Base-by-base conservation (phyloP, 2,113 vertebrate species). In the Sterna hirundo region DNA sequence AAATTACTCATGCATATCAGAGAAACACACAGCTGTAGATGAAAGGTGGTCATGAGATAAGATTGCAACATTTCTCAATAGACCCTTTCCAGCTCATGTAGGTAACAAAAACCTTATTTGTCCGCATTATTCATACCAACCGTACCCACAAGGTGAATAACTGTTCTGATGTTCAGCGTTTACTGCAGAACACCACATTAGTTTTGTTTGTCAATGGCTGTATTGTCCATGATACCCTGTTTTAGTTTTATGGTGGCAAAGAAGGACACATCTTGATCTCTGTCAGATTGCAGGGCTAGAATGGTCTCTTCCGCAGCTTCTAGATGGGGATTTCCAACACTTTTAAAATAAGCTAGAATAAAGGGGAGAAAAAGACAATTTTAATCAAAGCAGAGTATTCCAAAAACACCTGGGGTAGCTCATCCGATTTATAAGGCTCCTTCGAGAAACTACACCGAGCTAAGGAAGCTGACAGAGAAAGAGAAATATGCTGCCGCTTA, bases 211-310 rank as follows among this genome's bases (percentile, higher is more conserved):
- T 70, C 96, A 47, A 98, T 87, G 40, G 97, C 89, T 47, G 98
- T 93, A 6, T 94, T 98, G 92, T 98, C 98, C 87, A 94, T 72
- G 34, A 98, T 52, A 94, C 86, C 95, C 94, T 89, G 98, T 86
- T 97, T 98, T 68, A 99, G 98, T 90, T 99, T 98, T 68, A 98
- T 93, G 82, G 98, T 98, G 94, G 99, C 98, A 44, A 99, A 99
- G 97, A 99, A 99, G 36, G 98, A 98, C 66, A 99, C 99, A 26
- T 99, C 99, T 66, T 99, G 98, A 97, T 99, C 99, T 94, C 97
- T 98, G 97, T 99, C 99, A 4, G 98, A 98, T 42, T 99, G 98
- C 95, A 99, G 97, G 47, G 98, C 97, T 92, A 98, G 97, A 78
- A 99, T 94, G 0, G 99, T 98, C 97, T 99, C 98, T 90, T 99